phyloP scores from a whole-genome alignment of 2,797 vertebrate species.

The Gobio occitaniae region DNA sequence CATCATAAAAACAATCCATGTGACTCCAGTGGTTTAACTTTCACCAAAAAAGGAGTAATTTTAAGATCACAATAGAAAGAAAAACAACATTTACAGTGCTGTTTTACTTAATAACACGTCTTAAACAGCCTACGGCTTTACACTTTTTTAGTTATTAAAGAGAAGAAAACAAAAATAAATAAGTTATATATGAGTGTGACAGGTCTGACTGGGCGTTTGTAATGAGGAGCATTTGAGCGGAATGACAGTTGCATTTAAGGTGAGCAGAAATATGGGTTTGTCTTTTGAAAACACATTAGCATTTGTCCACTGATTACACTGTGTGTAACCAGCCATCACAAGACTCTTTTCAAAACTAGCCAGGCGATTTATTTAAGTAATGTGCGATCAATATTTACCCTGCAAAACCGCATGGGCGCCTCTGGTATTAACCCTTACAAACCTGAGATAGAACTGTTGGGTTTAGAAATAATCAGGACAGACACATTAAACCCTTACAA shows the following conservation, averaged over 20 bases:
- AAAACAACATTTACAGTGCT: neutral
- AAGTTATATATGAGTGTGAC: neutral
- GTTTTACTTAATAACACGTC: neutral
- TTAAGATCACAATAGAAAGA: neutral
- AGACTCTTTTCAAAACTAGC: conserved; percentile 67
- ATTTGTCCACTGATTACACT: conserved; percentile 33
- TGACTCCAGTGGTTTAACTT: no score
- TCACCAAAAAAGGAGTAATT: neutral
- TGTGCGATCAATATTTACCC: conserved; percentile 75
- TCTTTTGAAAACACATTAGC: conserved; percentile 42
- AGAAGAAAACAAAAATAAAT: neutral
- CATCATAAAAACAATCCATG: no score
- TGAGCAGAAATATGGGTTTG: conserved; percentile 33
- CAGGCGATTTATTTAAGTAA: conserved; percentile 78
- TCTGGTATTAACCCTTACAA: neutral
- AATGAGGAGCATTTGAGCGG: conserved; percentile 14
- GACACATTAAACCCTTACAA: neutral
- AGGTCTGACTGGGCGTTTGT: neutral
- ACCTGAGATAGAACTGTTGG: neutral
- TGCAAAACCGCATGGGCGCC: conserved; percentile 58
- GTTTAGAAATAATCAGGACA: neutral
- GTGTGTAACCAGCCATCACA: conserved; percentile 48
- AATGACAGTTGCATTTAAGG: conserved; percentile 43
- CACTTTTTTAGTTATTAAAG: neutral
- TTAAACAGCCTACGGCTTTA: neutral